Conservation (phyloP, 2,797 vertebrate species). For the Amniataba percoides region DNA sequence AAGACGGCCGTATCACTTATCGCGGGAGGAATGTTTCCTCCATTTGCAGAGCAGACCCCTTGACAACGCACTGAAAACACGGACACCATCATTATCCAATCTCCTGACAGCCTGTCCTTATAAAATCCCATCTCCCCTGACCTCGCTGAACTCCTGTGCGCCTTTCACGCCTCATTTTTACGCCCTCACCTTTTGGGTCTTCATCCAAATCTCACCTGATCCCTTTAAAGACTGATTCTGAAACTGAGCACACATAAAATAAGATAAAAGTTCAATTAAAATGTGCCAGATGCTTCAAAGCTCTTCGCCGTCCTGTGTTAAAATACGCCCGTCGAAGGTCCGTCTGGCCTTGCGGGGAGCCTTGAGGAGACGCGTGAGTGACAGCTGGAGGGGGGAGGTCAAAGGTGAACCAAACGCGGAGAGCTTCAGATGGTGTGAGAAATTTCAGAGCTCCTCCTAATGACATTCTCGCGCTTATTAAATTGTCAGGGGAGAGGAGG, state of each 20-base stretch:
- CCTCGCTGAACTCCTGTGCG: not conserved
- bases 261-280: not conserved
- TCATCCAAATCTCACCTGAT: not conserved
- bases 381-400: conserved; percentile 61
- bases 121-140: conserved; percentile 50
- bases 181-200: not conserved
- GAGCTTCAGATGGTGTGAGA: conserved; percentile 60
- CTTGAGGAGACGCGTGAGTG: conserved; percentile 53
- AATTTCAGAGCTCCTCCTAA: conserved; percentile 59
- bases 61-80: conserved; percentile 48
- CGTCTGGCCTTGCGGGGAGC: conserved; percentile 6
- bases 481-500: conserved; percentile 48
- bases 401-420: conserved; percentile 50
- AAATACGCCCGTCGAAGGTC: not conserved
- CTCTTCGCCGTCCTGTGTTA: not conserved
- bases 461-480: conserved; percentile 65
- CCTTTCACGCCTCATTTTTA: not conserved
- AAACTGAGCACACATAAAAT: not conserved
- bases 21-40: conserved; percentile 54
- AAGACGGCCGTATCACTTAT: conserved; percentile 76
- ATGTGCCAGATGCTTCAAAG: not conserved
- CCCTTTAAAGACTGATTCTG: too few species aligned
- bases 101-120: conserved; percentile 27
- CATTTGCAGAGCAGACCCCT: conserved; percentile 39
- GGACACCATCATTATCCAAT: conserved; percentile 45